A percentile compares a stretch with the other conserved stretches of the same genome.
Conservation (phyloP, 2,888 invertebrate genomes). For the Temnothorax rugatulus region DNA sequence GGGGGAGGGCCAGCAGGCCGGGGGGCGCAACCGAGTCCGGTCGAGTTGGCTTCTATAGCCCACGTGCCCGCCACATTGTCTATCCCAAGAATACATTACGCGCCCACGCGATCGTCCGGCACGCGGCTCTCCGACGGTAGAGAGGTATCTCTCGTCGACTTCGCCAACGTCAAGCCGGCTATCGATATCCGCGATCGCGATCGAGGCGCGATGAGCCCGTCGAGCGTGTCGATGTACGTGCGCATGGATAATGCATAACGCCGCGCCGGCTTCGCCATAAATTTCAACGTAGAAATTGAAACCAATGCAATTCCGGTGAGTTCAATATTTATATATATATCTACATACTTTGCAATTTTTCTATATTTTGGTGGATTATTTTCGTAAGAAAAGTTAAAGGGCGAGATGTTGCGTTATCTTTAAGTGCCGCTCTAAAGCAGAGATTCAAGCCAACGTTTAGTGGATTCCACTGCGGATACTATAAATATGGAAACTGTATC, state of each 20-base stretch:
- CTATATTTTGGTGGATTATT: neutral
- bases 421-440: neutral
- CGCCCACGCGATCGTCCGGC: slow-evolving; percentile 80
- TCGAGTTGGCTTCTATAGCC: slow-evolving; percentile 82
- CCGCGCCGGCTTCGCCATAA: neutral
- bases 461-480: neutral
- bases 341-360: neutral
- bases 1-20: slow-evolving; percentile 5
- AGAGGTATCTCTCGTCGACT: slow-evolving; percentile 25
- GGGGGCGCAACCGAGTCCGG: slow-evolving; percentile 70
- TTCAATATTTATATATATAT: neutral
- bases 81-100: slow-evolving; percentile 85
- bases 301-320: slow-evolving; percentile 5
- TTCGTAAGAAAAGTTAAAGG: neutral
- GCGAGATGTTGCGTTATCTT: neutral
- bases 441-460: neutral
- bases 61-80: slow-evolving; percentile 84
- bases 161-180: slow-evolving; percentile 44
- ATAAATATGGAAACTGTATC: neutral
- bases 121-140: slow-evolving; percentile 57
- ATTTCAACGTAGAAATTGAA: slow-evolving; percentile 18
- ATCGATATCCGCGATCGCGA: slow-evolving; percentile 56
- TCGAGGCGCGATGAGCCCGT: slow-evolving; percentile 53
- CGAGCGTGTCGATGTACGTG: slow-evolving; percentile 53
- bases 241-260: slow-evolving; percentile 50